Conservation (phyloP, 2,888 invertebrate genomes). For the Drosophila siamana region DNA sequence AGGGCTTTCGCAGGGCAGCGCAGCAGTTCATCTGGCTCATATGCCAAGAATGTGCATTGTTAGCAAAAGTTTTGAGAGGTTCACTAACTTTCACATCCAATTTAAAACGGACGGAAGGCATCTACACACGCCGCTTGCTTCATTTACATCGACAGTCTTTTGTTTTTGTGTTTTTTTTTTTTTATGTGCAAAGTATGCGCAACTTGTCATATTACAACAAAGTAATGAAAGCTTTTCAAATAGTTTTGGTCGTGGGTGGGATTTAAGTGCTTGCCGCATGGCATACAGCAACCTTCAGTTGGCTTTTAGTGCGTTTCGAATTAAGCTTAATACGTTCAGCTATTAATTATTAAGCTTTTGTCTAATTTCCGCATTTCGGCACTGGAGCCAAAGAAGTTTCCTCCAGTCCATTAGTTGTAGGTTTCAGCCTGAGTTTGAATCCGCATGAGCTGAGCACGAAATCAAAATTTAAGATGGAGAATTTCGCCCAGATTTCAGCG, state of each 20-base stretch:
- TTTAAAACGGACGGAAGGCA: constrained; percentile 22
- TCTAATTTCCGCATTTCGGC: not conserved
- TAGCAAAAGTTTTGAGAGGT: constrained; percentile 15
- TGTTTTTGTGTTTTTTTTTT: not conserved
- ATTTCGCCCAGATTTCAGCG: constrained; percentile 62
- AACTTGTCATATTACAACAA: constrained; percentile 10
- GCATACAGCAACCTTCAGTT: not conserved
- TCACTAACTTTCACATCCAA: constrained; percentile 12
- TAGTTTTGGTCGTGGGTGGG: not conserved
- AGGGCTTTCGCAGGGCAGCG: not conserved
- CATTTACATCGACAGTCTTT: constrained; percentile 16
- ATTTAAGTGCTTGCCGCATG: not conserved
- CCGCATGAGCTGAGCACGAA: constrained; percentile 4
- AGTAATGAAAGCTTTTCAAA: not conserved
- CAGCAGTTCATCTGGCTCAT: constrained; percentile 10
- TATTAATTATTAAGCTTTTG: not conserved
- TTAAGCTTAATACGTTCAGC: too few species aligned
- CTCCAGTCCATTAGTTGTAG: constrained; percentile 23
- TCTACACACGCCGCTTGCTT: constrained; percentile 6
- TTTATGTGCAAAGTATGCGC: not conserved
- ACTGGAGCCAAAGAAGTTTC: too few species aligned
- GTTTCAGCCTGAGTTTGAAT: constrained; percentile 16
- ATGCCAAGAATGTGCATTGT: constrained; percentile 28
- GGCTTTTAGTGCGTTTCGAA: not conserved
- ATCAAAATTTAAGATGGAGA: constrained; percentile 19